Evolutionary conservation across 2,888 invertebrate species (phyloP), one percentile per base, ranked within the genome.

Genomic region (Hemistola chrysoprasaria): DNA sequence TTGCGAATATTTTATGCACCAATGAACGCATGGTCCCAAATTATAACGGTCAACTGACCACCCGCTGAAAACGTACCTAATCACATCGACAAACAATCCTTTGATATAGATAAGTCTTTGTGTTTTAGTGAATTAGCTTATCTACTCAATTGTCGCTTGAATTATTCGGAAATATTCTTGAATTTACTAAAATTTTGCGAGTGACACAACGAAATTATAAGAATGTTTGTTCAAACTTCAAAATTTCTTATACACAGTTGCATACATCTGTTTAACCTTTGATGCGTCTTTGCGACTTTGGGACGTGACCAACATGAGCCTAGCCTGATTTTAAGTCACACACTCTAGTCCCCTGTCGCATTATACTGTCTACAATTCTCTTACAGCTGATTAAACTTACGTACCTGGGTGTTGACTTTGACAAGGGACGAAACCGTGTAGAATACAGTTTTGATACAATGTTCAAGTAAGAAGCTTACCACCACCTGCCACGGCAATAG

Each of bases 11-110:
- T 88, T 87, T 82, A 89, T 84, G 89, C 89, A 67, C 77, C 87
- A 77, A 59, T 82, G 86, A 61, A 49, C 78, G 62, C 71, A 74
- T 67, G 74, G 68, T 62, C 73, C 78, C 62, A 64, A 82, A 88
- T 90, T 88, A 90, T 87, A 69, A 85, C 87, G 88, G 90, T 86
- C 89, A 90, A 82, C 78, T 87, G 87, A 65, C 72, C 80, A 81
- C 76, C 73, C 69, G 61, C 36, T 61, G 64, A 63, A 69, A 71
- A 62, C 65, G 64, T 59, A 50, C 53, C 54, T 81, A 86, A 87
- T 87, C 86, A 81, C 85, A 82, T 85, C 71, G 62, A 76, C 82
- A 88, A 86, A 87, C 78, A 83, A 70, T 67, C 60, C 74, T 78
- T 75, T 78, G 77, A 74, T 76, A 76, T 66, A 77, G 78, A 78